Conservation (phyloP, 2,797 vertebrate genomes). For the Cynopterus sphinx region DNA sequence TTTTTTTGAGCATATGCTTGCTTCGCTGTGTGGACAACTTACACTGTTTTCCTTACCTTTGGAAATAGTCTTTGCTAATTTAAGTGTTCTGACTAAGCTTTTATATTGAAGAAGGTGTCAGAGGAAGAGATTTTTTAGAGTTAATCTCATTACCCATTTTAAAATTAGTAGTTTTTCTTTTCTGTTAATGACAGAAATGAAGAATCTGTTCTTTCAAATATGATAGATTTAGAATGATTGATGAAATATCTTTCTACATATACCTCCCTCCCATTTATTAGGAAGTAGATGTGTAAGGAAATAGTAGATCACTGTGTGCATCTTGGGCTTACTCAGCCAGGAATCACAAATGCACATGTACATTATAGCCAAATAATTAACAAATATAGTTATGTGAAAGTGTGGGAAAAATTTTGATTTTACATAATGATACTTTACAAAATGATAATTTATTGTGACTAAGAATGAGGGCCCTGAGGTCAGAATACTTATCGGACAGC, state of each 20-base stretch:
- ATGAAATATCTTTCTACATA: not conserved
- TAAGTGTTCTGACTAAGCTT: conserved; percentile 17
- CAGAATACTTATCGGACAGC: not conserved
- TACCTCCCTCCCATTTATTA: not conserved
- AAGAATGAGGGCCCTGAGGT: not conserved
- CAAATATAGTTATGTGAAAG: not conserved
- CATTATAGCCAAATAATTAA: not conserved
- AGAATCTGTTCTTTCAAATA: not conserved
- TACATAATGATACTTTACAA: not conserved
- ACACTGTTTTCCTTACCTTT: not conserved
- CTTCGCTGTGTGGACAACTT: conserved; percentile 19
- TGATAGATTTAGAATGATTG: not conserved
- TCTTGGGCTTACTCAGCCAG: not conserved
- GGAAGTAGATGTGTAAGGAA: not conserved
- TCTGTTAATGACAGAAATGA: not conserved
- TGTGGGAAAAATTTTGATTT: not conserved
- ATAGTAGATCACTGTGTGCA: not conserved
- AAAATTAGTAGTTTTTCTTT: conserved; percentile 37
- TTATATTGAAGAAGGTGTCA: conserved; percentile 17
- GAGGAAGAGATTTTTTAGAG: not conserved
- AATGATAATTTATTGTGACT: not conserved
- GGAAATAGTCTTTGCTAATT: not conserved
- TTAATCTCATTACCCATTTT: conserved; percentile 38
- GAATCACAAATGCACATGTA: not conserved
- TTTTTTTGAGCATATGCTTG: not conserved